Conservation (phyloP, 2,888 invertebrate species). For the Agriopis leucophaearia region DNA sequence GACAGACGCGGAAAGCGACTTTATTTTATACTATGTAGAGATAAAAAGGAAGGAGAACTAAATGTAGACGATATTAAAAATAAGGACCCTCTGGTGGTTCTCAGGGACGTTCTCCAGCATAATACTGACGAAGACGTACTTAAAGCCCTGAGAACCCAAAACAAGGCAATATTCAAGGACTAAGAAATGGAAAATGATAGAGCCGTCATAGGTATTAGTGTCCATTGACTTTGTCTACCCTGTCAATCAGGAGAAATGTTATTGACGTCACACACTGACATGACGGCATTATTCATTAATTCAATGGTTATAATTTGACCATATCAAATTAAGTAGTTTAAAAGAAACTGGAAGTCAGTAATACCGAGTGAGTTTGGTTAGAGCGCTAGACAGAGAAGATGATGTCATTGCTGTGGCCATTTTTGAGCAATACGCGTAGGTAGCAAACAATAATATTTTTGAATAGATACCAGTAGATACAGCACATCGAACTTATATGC, state of each 20-base stretch:
- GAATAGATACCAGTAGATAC: no score
- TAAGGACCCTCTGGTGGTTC: background rate
- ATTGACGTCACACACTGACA: no score
- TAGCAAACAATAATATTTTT: constrained; percentile 1
- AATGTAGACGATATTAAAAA: background rate
- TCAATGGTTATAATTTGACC: no score
- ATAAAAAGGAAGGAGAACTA: no score
- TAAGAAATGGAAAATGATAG: background rate
- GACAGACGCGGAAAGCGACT: no score
- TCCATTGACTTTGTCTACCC: no score
- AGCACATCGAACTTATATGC: background rate
- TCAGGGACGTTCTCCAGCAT: background rate
- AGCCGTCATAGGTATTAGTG: background rate
- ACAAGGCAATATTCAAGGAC: background rate
- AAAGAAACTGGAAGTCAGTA: background rate
- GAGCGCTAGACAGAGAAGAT: background rate
- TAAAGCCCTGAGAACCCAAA: background rate
- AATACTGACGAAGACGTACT: background rate
- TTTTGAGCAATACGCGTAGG: constrained; percentile 3
- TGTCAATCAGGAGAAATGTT: no score
- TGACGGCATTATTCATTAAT: background rate
- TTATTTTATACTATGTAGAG: no score
- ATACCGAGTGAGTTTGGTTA: background rate
- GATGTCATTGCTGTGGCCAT: constrained; percentile 9
- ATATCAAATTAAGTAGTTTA: no score